Percentiles rank a stretch among this genome's conserved stretches.
These are phyloP conservation scores for Phenganax marumi DNA, from an alignment of 92 coral and sea anemone species.

Conservation along the genomic window DNA sequence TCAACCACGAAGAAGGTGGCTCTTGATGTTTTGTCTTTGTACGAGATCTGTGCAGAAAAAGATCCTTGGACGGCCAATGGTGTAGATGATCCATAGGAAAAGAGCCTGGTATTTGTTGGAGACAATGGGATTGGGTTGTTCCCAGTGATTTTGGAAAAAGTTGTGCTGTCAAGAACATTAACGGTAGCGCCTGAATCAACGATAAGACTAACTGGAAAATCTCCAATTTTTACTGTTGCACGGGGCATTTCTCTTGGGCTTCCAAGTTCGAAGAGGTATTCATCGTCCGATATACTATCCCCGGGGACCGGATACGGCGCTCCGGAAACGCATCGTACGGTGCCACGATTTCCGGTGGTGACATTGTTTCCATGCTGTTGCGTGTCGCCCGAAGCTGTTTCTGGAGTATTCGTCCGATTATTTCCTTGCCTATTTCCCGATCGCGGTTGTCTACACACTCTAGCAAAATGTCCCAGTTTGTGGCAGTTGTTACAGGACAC, in stretches of 20 bases:
- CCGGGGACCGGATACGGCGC: conserved; percentile 13
- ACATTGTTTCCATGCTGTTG: background rate
- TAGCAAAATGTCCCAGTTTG: conserved; percentile 47
- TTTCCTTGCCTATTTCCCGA: background rate
- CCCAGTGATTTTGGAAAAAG: background rate
- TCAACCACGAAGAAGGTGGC: conserved; percentile 8
- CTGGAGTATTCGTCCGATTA: background rate
- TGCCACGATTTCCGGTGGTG: background rate
- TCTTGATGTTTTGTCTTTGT: background rate
- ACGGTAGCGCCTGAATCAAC: conserved; percentile 6
- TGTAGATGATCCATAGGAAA: background rate
- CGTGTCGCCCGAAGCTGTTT: background rate
- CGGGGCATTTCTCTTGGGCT: background rate
- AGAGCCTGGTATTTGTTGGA: background rate
- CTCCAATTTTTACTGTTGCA: conserved; percentile 15
- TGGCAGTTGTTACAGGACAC: conserved; percentile 32
- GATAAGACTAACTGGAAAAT: background rate
- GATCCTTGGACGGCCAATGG: background rate
- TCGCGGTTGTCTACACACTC: conserved; percentile 31
- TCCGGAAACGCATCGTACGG: background rate
- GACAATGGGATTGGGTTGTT: background rate
- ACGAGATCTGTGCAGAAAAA: background rate
- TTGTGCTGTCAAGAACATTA: conserved; percentile 5
- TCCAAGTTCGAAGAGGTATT: conserved; percentile 15
- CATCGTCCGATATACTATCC: conserved; percentile 12